These are phyloP conservation scores for Wiebesia pumilae DNA, from an alignment of 1,140 invertebrate genomes.

Conservation along the genomic window DNA sequence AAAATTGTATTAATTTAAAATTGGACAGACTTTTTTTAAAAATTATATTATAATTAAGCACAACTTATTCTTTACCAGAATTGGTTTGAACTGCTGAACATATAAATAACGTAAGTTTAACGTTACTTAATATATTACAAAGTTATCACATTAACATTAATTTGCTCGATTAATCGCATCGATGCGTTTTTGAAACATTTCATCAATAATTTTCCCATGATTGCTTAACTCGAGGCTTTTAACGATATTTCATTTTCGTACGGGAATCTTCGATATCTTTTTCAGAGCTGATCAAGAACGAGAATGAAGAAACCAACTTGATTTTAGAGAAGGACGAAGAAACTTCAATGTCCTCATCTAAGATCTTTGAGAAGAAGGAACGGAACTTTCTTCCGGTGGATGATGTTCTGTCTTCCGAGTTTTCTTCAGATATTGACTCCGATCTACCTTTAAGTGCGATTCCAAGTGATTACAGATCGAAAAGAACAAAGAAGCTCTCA, in stretches of 20 bases:
- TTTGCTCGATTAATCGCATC: neutral
- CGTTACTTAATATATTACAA: neutral
- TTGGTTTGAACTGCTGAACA: too few relatives aligned
- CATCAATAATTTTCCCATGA: constrained; percentile 29
- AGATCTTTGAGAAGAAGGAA: neutral
- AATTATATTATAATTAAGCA: too few relatives aligned
- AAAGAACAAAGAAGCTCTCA: constrained; percentile 27
- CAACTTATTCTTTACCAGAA: too few relatives aligned
- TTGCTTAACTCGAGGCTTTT: neutral
- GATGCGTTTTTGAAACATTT: neutral
- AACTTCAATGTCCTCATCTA: neutral
- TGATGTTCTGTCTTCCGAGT: constrained; percentile 33
- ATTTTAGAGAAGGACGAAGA: neutral
- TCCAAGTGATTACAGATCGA: constrained; percentile 20
- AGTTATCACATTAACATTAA: neutral
- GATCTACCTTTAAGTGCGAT: constrained; percentile 33
- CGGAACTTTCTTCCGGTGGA: neutral
- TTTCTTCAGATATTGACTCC: constrained; percentile 48
- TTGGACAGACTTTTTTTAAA: too few relatives aligned
- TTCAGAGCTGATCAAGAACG: constrained; percentile 1
- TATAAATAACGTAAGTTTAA: too few relatives aligned
- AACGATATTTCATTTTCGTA: constrained; percentile 37
- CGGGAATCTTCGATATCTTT: constrained; percentile 33
- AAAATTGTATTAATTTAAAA: too few relatives aligned
- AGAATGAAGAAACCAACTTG: neutral